phyloP scores from a whole-genome alignment of 2,113 vertebrate species.

The Hemiprocne comata region DNA sequence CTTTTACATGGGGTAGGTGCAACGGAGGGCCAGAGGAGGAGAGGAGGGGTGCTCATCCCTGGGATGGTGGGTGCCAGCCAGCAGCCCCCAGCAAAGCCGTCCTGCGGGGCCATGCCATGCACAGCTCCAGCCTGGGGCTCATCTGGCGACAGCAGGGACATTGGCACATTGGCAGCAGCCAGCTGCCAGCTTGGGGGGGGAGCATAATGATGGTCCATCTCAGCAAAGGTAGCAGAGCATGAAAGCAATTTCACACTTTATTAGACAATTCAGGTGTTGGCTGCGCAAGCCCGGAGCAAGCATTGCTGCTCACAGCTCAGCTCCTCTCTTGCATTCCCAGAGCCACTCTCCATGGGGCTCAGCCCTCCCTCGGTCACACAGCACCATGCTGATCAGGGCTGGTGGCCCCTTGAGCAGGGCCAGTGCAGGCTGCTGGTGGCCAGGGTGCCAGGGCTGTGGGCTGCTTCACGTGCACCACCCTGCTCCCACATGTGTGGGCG shows the following conservation, averaged over 20 bases:
- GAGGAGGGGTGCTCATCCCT: background rate
- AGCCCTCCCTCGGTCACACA: background rate
- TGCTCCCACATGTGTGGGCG: accelerated
- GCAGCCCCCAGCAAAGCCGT: background rate
- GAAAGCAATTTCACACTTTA: slow-evolving; percentile 83
- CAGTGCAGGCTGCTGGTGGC: accelerated
- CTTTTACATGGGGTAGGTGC: background rate
- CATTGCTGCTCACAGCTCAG: background rate
- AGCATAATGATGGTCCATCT: slow-evolving; percentile 23
- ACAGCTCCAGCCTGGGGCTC: background rate
- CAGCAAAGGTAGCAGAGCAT: slow-evolving; percentile 64
- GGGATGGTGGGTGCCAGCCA: accelerated
- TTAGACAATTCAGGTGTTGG: slow-evolving; percentile 75
- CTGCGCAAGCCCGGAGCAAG: slow-evolving; percentile 28
- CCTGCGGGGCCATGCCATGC: accelerated
- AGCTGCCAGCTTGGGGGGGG: background rate
- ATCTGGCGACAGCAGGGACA: slow-evolving; percentile 40
- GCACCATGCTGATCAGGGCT: background rate
- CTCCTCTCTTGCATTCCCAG: background rate
- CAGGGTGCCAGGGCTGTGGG: background rate
- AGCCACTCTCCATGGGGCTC: accelerated
- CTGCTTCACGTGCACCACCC: background rate
- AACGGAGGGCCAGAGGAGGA: background rate
- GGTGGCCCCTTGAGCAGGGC: accelerated
- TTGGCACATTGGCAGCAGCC: background rate